These are phyloP conservation scores for Chaunax sp. DNA, from an alignment of 2,797 vertebrate species.

Conservation along the genomic window DNA sequence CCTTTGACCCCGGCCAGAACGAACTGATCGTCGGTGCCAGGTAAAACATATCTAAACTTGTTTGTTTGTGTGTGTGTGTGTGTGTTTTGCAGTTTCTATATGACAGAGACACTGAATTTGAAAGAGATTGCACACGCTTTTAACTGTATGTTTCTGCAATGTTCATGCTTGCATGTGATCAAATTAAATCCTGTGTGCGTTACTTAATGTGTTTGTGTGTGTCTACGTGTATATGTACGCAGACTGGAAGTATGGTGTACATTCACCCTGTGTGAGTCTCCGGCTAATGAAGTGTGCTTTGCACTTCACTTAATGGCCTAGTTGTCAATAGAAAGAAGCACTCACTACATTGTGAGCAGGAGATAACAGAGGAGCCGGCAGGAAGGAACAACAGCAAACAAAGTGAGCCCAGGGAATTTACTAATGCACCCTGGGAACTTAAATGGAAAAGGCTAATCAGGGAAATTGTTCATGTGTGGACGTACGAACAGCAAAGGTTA, in stretches of 20 bases:
- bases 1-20: constrained; percentile 95
- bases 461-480: constrained; percentile 28
- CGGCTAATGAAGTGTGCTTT: constrained; percentile 53
- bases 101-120: constrained; percentile 1
- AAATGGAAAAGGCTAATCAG: constrained; percentile 51
- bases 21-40: constrained; percentile 97
- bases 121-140: constrained; percentile 9
- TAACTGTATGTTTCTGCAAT: neutral
- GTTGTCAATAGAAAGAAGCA: constrained; percentile 58
- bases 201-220: neutral
- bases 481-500: constrained; percentile 14
- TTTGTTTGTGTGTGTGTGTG: constrained; percentile 7
- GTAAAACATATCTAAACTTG: constrained; percentile 76
- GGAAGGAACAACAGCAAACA: constrained; percentile 60
- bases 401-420: constrained; percentile 66
- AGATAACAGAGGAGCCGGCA: constrained; percentile 55
- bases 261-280: constrained; percentile 22
- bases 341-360: constrained; percentile 45
- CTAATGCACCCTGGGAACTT: constrained; percentile 59
- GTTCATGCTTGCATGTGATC: neutral
- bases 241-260: neutral
- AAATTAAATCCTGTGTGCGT: neutral
- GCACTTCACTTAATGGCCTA: constrained; percentile 65
- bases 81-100: neutral
- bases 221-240: neutral